phyloP scores from a whole-genome alignment of 2,888 invertebrate species.

The Dorcus parallelipipedus region DNA sequence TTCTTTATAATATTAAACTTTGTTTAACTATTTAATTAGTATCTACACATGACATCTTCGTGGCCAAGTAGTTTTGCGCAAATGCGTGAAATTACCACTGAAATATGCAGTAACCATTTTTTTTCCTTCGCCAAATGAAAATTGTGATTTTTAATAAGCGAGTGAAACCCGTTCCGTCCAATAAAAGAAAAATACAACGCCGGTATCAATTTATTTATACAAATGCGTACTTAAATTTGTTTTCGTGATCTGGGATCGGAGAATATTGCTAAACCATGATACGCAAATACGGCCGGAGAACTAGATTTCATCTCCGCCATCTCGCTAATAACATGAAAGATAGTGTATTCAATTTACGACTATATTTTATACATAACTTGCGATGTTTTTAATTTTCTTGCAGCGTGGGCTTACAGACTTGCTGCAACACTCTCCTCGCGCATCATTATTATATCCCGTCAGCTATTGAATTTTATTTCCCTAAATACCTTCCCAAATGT shows the following conservation, averaged over 20 bases:
- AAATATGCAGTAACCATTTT: no score
- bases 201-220: conserved; percentile 14
- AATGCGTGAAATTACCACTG: no score
- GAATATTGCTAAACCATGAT: conserved; percentile 14
- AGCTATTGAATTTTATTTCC: no score
- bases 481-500: no score
- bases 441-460: no score
- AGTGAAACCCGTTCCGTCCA: background rate
- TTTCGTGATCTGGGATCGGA: conserved; percentile 8
- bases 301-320: conserved; percentile 9
- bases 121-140: no score
- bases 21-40: no score
- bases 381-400: conserved; percentile 7
- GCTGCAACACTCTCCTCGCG: background rate
- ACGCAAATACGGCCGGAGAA: conserved; percentile 4
- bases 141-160: no score
- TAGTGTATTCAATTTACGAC: conserved; percentile 5
- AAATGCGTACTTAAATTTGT: conserved; percentile 8
- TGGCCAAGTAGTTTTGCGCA: no score
- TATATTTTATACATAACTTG: conserved; percentile 2
- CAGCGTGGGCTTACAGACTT: conserved; percentile 6
- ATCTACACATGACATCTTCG: no score
- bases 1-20: no score
- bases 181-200: background rate
- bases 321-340: conserved; percentile 6